These are phyloP conservation scores for Bhutanitis thaidina DNA, from an alignment of 2,888 invertebrate species.

Conservation along the genomic window DNA sequence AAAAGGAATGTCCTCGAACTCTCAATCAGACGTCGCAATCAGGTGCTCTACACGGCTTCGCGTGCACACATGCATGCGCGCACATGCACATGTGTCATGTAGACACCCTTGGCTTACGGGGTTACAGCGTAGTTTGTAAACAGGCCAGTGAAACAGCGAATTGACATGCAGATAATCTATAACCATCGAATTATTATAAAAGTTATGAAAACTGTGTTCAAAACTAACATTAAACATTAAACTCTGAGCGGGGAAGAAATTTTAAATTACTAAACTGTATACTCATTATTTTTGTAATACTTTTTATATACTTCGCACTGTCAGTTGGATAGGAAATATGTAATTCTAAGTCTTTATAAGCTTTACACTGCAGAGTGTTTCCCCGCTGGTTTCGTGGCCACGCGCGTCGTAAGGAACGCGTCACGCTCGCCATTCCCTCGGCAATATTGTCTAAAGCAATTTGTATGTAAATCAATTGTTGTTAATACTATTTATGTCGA, in stretches of 20 bases:
- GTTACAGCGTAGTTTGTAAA: conserved; percentile 44
- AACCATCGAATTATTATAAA: no score
- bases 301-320: no score
- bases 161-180: no score
- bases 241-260: no score
- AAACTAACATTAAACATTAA: no score
- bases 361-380: no score
- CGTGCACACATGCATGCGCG: conserved; percentile 22
- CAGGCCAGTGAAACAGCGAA: conserved; percentile 34
- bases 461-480: conserved; percentile 80
- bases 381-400: conserved; percentile 35
- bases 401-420: conserved; percentile 53
- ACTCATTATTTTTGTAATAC: no score
- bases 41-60: conserved; percentile 62
- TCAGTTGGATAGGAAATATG: no score
- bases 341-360: no score
- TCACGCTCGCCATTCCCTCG: conserved; percentile 75
- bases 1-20: conserved; percentile 50
- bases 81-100: not conserved
- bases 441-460: conserved; percentile 80
- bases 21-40: conserved; percentile 66
- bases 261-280: no score
- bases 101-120: conserved; percentile 18
- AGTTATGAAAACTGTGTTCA: no score
- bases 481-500: conserved; percentile 78